phyloP scores from a whole-genome alignment of 1,140 invertebrate genomes.

The Sitophilus oryzae region DNA sequence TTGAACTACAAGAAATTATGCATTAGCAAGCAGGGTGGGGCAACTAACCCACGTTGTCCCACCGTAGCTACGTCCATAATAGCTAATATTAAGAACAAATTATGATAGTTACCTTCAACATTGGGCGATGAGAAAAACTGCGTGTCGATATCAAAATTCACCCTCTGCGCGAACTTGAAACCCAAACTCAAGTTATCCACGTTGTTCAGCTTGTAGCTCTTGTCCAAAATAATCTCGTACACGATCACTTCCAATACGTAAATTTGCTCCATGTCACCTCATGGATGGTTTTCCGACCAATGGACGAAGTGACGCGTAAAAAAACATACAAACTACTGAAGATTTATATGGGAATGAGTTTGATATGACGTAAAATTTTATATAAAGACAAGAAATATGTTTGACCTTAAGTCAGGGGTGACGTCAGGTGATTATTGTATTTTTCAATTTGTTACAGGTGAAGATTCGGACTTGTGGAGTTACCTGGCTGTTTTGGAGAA shows the following conservation, averaged over 20 bases:
- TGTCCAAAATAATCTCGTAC: conserved; percentile 3
- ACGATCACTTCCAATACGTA: conserved; percentile 16
- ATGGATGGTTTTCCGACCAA: no score
- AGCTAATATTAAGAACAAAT: no score
- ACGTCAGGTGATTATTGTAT: not conserved
- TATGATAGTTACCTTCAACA: no score
- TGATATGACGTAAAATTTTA: conserved; percentile 6
- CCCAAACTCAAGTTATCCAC: not conserved
- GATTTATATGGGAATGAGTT: conserved; percentile 2
- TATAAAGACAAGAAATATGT: not conserved
- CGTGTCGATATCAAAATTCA: conserved; percentile 21
- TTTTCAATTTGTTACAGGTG: conserved; percentile 15
- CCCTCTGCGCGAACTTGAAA: conserved; percentile 13
- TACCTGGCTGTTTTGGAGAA: conserved; percentile 28
- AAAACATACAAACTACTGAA: conserved; percentile 1
- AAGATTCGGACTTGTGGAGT: conserved; percentile 10
- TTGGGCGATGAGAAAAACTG: conserved; percentile 5
- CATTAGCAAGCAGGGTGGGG: no score
- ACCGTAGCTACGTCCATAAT: no score
- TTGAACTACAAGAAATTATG: no score
- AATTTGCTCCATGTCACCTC: conserved; percentile 8
- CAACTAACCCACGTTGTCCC: no score
- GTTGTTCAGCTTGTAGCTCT: not conserved
- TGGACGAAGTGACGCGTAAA: no score
- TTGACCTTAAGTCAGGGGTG: not conserved